Evolutionary conservation across 2,113 vertebrate genomes (phyloP), one percentile per base, ranked within the genome.

Genomic region (Pongo abelii): DNA sequence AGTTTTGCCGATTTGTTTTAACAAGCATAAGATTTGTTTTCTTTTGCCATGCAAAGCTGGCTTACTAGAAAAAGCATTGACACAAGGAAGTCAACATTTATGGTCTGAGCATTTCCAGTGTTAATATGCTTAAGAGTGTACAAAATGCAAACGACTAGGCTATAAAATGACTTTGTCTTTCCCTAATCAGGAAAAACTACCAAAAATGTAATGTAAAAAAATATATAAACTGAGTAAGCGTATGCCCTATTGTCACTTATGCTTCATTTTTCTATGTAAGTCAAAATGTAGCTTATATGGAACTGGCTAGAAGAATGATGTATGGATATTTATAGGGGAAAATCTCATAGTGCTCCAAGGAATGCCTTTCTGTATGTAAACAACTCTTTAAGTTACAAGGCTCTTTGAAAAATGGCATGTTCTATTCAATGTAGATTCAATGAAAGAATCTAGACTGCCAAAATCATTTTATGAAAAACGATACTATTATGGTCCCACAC

Each of bases 41-140:
- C 75, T 1, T 77, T 95, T 87, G 11, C 32, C 16, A 75, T 46
- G 6, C 18, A 87, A 93, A 79, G 5, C 1, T 78, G 9, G 32
- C 91, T 84, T 72, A 72, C 13, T 78, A 79, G 10, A 78, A 38
- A 89, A 52, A 91, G 86, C 92, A 90, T 55, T 86, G 43, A 93
- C 75, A 89, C 20, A 32, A 88, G 8, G 10, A 40, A 50, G 6
- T 80, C 40, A 84, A 55, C 25, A 84, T 55, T 96, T 93, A 77
- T 2, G 22, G 40, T 74, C 25, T 46, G 69, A 90, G 50, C 16
- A 27, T 69, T 94, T 88, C 43, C 43, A 80, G 23, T 88, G 32
- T 84, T 88, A 80, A 55, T 43, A 84, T 52, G 14, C 64, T 43
- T 30, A 93, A 61, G 43, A 91, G 8, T 72, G 67, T 61, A 88